These are phyloP conservation scores for Centropristis striata DNA, from an alignment of 2,113 vertebrate genomes.

Conservation along the genomic window DNA sequence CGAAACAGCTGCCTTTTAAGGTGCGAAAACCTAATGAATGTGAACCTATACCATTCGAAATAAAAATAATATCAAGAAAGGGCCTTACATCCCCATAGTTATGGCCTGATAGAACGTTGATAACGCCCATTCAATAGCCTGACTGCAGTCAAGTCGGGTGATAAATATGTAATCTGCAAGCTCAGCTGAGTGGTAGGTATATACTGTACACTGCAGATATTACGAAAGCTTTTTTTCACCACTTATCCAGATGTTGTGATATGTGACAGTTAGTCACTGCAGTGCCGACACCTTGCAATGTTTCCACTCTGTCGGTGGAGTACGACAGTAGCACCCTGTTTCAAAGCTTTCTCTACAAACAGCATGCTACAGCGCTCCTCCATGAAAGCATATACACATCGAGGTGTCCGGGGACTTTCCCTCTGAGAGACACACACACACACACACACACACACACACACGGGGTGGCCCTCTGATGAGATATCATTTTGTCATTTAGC, in stretches of 20 bases:
- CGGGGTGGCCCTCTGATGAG: conserved; percentile 80
- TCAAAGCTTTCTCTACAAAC: conserved; percentile 68
- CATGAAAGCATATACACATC: conserved; percentile 68
- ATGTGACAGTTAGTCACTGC: conserved; percentile 39
- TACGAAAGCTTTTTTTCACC: conserved; percentile 22
- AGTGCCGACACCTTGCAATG: conserved; percentile 49
- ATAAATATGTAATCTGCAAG: conserved; percentile 43
- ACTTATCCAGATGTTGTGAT: conserved; percentile 63
- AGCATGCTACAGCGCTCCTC: conserved; percentile 65
- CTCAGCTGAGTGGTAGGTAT: not conserved
- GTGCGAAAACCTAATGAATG: too few species aligned
- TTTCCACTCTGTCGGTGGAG: conserved; percentile 49
- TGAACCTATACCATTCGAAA: too few species aligned
- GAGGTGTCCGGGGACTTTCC: conserved; percentile 59
- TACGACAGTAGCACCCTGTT: conserved; percentile 48
- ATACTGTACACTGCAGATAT: not conserved
- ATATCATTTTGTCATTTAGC: conserved; percentile 88
- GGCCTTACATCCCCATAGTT: too few species aligned
- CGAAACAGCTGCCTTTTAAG: too few species aligned
- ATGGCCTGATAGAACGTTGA: too few species aligned
- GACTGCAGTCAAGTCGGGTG: not conserved
- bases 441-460: conserved; percentile 27
- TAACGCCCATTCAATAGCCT: too few species aligned
- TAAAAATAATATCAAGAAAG: too few species aligned
- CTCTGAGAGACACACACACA: conserved; percentile 43